Percentiles rank a stretch among this genome's conserved stretches.
These are phyloP conservation scores for Leucosticte australis DNA, from an alignment of 2,113 vertebrate species.

Conservation along the genomic window DNA sequence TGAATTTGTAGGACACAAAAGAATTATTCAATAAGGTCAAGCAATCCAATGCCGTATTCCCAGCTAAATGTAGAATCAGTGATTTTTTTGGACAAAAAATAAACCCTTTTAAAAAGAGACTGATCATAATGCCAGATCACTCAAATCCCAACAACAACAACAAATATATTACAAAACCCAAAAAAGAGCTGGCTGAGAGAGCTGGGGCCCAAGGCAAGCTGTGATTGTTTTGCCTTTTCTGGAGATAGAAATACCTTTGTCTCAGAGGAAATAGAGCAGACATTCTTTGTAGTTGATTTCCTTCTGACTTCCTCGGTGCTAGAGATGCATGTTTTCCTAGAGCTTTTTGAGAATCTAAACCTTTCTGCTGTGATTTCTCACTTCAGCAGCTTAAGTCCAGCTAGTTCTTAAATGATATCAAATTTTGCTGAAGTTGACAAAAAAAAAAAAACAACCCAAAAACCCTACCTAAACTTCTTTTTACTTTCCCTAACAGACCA, in stretches of 20 bases:
- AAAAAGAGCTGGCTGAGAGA: neutral
- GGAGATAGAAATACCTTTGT: constrained; percentile 46
- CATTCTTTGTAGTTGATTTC: constrained; percentile 59
- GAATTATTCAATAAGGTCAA: neutral
- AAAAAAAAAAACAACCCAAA: neutral
- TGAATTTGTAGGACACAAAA: neutral
- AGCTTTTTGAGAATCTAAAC: constrained; percentile 35
- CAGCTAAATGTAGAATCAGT: neutral
- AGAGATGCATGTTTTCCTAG: constrained; percentile 22
- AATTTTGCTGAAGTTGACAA: constrained; percentile 21
- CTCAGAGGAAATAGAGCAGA: constrained; percentile 51
- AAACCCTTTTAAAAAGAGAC: neutral
- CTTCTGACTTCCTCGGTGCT: constrained; percentile 52
- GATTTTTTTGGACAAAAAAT: neutral
- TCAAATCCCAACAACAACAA: neutral
- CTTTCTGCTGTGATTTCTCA: constrained; percentile 32
- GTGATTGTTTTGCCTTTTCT: neutral
- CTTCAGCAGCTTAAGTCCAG: neutral
- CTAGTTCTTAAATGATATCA: neutral
- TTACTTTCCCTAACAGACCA: neutral
- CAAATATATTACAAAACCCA: neutral
- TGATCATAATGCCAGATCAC: neutral
- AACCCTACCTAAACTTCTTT: neutral
- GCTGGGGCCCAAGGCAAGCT: neutral
- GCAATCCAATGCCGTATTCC: neutral